Evolutionary conservation across 2,113 vertebrate species (phyloP), one percentile per base, ranked within the genome.

Genomic region (Canis aureus): DNA sequence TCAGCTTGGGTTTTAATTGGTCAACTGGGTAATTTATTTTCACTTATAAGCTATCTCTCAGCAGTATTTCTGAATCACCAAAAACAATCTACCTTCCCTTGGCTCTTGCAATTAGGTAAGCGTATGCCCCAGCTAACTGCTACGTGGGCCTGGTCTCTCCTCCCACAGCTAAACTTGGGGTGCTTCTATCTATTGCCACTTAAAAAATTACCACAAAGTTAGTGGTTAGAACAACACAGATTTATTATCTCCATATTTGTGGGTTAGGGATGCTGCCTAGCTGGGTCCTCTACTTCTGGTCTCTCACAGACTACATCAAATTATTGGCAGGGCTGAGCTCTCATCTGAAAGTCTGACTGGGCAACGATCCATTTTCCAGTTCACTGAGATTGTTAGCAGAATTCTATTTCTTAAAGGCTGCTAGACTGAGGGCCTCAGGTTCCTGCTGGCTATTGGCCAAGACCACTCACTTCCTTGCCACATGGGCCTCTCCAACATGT

Each of bases 1-100:
- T 74, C 15, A 86, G 35, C 57, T 32, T 80, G 91, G 32, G 35
- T 84, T 94, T 97, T 88, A 80, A 89, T 27, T 94, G 78, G 49
- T 57, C 71, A 80, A 69, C 22, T 0, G 2, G 16, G 71, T 62
- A 53, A 43, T 93, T 80, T 93, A 43, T 91, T 91, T 88, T 73
- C 35, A 86, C 35, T 60, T 43, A 60, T n/a, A 86, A 90, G 51
- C 3, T 27, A 49, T 60, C 15, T 78, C 35, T 60, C 49, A 79
- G 71, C n/a, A 55, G 38, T 81, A 66, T 94, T 88, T 91, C 25
- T 29, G 38, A 94, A 78, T 74, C 15, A 32, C 43, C 7, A 71
- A 35, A 93, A 64, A 43, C 19, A 87, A 66, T 32, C 35, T 62
- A 27, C 66, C n/a, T 19, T 94, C 49, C 23, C 4, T 81, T 55